Base-by-base conservation (phyloP, 2,888 invertebrate genomes). In the Venusia cambrica region DNA sequence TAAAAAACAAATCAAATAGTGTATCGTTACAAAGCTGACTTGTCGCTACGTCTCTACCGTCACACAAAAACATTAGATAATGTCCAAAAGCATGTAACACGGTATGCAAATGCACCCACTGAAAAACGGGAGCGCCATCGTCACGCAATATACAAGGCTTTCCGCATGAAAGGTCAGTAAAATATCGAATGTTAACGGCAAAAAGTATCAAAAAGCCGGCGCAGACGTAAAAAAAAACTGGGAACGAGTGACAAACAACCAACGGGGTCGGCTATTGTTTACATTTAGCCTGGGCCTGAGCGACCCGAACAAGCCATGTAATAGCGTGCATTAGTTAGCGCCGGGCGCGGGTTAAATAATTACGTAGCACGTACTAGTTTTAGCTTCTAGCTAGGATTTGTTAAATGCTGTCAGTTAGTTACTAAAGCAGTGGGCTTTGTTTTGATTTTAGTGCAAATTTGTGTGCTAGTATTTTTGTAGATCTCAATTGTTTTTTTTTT, bases 231-330 rank as follows among this genome's bases (percentile, higher is more conserved):
- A 66, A 65, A 62, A 50, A 54, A 57, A 47, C 41, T 55, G 48
- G 50, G 55, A 60, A 60, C 48, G 51, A 57, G 70, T 71, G 72
- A 73, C 67, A 72, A 71, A 73, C 60, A 63, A 62, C 54, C 57
- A 24, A 13, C 37, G 53, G 57, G 58, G 38, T 38, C 30, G 51
- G 44, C 53, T 48, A 54, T 59, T 61, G 60, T 67, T 68, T 71
- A 70, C 67, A 56, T 65, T 35, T 31, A 43, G 32, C 32, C 16
- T 21, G 49, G 48, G 28, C 25, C 45, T 19, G 34, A 41, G 34
- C 25, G 41, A 29, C 45, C 50, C 37, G 40, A 39, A 50, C 52
- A 50, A 45, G 47, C 48, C 43, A 27, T 39, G 45, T 42, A 44
- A 45, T 45, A 43, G 41, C 43, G 28, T 34, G 43, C 40, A 46